These are phyloP conservation scores for Acanthopagrus latus DNA, from an alignment of 2,797 vertebrate genomes.

Conservation along the genomic window DNA sequence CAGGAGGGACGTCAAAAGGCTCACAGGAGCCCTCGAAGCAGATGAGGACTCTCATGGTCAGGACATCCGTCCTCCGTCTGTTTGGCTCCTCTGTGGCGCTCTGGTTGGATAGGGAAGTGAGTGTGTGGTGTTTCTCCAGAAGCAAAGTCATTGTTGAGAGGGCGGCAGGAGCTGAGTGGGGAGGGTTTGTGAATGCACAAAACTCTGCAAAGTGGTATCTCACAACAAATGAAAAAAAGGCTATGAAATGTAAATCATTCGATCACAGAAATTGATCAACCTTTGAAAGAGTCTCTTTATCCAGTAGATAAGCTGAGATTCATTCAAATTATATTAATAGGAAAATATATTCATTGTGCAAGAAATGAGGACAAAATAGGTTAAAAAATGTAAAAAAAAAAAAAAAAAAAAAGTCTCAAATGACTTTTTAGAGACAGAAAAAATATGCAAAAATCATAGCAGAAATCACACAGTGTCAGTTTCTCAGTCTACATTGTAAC, in stretches of 20 bases:
- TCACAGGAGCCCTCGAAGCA: constrained; percentile 83
- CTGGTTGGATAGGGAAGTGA: constrained; percentile 11
- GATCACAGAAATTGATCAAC: not conserved
- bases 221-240: not conserved
- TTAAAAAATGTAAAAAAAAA: not conserved
- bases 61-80: constrained; percentile 21
- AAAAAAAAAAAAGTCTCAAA: not conserved
- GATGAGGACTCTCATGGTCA: constrained; percentile 84
- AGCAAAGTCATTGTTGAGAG: constrained; percentile 9
- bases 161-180: constrained; percentile 9
- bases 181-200: not conserved
- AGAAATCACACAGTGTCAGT: not conserved
- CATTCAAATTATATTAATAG: not conserved
- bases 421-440: not conserved
- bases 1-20: constrained; percentile 78
- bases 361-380: not conserved
- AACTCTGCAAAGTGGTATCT: not conserved
- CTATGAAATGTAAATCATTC: not conserved
- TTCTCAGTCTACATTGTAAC: not conserved
- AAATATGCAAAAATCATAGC: not conserved
- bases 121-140: constrained; percentile 15
- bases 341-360: not conserved
- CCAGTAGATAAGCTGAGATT: not conserved
- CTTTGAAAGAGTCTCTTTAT: not conserved
- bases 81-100: constrained; percentile 13